Conservation (phyloP, 1,140 invertebrate genomes). For the Drosophila lacteicornis region DNA sequence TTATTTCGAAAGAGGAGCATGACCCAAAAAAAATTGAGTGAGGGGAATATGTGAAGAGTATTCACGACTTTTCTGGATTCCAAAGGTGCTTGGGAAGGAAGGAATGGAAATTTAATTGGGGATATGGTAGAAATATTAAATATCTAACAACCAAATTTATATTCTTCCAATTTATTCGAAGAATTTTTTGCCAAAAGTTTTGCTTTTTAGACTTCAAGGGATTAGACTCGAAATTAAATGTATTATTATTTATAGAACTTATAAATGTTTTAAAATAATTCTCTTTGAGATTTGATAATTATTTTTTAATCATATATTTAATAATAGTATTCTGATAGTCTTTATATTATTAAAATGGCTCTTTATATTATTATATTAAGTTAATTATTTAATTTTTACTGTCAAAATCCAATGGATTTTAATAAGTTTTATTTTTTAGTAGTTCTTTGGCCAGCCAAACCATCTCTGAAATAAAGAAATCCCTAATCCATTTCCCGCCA, state of each 20-base stretch:
- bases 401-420: no score
- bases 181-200: rapidly evolving
- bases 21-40: slow-evolving; percentile 65
- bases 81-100: slow-evolving; percentile 7
- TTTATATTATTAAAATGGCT: no score
- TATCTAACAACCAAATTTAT: background rate
- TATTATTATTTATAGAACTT: no score
- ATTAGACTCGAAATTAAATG: background rate
- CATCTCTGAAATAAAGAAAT: background rate
- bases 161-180: background rate
- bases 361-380: no score
- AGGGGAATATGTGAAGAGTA: slow-evolving; percentile 15
- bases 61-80: slow-evolving; percentile 23
- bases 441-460: background rate
- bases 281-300: no score
- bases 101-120: background rate
- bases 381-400: no score
- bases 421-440: background rate
- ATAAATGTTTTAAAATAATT: no score
- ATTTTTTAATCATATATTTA: no score
- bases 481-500: background rate
- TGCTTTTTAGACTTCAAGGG: background rate
- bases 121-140: background rate
- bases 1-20: slow-evolving; percentile 57
- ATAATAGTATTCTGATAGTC: no score